Base-by-base conservation (phyloP, 2,888 invertebrate genomes). In the Leptopilina drosophilae region DNA sequence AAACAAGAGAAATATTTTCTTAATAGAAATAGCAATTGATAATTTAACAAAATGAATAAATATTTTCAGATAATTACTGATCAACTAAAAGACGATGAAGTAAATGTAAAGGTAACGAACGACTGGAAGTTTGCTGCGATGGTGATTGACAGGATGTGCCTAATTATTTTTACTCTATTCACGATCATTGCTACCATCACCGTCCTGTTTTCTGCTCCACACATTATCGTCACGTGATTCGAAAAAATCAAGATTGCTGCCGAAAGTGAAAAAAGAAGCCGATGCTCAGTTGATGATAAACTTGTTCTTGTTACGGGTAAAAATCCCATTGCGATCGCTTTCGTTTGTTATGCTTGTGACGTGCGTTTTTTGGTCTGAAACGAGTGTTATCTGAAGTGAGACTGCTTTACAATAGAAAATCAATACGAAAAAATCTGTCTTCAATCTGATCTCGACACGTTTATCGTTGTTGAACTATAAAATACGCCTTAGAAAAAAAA, bases 41-140 rank as follows among this genome's bases (percentile, higher is more conserved):
- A 11, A 8, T 62, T 7, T 62, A 15, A 62, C 33, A 33, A 62
- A 62, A 20, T 20, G 7, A 62, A 62, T 33, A 53, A 53, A 53
- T 83, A 82, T 83, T 87, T 91, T 53, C 93, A 94, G 89, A 93
- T 94, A 90, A 94, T 95, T 88, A 95, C 95, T 78, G 93, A 94
- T 88, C 96, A 98, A 94, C 95, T 98, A 94, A 96, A 97, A 93
- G 96, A 97, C 93, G 98, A 98, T 92, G 98, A 99, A 93, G 97
- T 97, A 93, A 96, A 97, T 91, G 96, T 96, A 93, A 97, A 97
- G 93, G 95, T 98, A 93, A 96, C 98, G 93, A 97, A 97, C 94
- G 98, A 98, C 96, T 99, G 99, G 99, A 98, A 98, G 94, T 99
- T 98, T 94, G 98, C 98, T 93, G 98, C 98, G 93, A 98, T 98